Conservation (phyloP, 1,140 invertebrate genomes). For the Drosophila lacertosa region DNA sequence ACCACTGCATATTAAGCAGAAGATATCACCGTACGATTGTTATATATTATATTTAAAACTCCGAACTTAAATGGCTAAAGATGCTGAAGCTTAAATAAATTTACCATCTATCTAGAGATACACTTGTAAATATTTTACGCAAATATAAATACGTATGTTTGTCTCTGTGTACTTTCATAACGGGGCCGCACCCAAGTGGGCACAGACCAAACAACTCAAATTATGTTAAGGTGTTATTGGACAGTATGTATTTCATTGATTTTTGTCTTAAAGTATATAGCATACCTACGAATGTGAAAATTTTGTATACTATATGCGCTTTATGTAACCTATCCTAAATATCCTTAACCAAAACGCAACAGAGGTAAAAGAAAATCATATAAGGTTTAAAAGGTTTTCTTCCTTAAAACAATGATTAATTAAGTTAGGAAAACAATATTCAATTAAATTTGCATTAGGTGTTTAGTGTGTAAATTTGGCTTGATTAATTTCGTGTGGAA, state of each 20-base stretch:
- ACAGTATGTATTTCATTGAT: background rate
- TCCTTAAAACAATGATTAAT: too few species aligned
- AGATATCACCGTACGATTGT: background rate
- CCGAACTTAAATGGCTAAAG: background rate
- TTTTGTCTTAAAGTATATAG: too few species aligned
- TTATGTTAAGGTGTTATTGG: constrained; percentile 6
- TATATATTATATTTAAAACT: background rate
- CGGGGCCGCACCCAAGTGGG: background rate
- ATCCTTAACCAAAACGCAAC: too few species aligned
- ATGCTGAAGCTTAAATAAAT: background rate
- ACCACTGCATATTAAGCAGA: too few species aligned
- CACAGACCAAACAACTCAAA: constrained; percentile 4
- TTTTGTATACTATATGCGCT: too few species aligned
- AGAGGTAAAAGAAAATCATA: too few species aligned
- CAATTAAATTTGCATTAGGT: too few species aligned
- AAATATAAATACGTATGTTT: background rate
- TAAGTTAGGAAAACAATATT: too few species aligned
- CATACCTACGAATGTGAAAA: background rate
- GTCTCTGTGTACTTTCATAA: background rate
- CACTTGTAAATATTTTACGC: constrained; percentile 1
- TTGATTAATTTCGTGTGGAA: too few species aligned
- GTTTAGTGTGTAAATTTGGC: too few species aligned
- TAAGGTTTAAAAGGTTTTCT: too few species aligned
- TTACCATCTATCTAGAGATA: background rate
- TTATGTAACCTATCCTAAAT: too few species aligned